Evolutionary conservation across 35 echinoderm and acorn worm species (phyloP).

Genomic region (Lytechinus pictus): DNA sequence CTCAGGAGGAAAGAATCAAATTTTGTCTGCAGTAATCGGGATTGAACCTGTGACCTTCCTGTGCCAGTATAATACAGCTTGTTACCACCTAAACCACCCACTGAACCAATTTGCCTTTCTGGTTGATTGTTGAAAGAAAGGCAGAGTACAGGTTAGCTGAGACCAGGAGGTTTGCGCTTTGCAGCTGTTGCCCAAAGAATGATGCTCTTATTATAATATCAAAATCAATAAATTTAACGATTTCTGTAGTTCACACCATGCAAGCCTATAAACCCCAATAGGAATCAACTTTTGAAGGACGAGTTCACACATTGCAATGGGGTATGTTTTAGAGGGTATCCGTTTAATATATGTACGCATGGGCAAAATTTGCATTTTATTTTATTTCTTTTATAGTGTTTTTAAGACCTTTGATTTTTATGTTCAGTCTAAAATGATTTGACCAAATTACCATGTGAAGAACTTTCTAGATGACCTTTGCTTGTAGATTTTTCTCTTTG

Average conservation of each 20-base stretch:
- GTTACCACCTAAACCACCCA: neutral
- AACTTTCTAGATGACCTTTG: too few relatives aligned
- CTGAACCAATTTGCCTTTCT: neutral
- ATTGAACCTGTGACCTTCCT: neutral
- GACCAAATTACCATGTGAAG: too few relatives aligned
- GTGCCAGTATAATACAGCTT: too few relatives aligned
- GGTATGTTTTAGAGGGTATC: neutral
- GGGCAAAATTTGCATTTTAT: neutral
- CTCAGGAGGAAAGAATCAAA: too few relatives aligned
- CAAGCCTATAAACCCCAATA: neutral
- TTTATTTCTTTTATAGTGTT: too few relatives aligned
- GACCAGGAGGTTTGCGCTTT: neutral
- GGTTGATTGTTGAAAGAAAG: neutral
- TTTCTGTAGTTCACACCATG: neutral
- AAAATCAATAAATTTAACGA: constrained; percentile 6
- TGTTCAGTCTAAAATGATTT: too few relatives aligned
- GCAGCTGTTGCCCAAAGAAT: neutral
- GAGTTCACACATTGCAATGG: neutral
- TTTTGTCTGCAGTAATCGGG: neutral
- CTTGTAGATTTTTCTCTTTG: too few relatives aligned
- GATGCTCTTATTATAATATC: constrained; percentile 3
- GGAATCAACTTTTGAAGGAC: neutral
- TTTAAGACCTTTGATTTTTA: too few relatives aligned
- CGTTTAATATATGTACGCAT: neutral
- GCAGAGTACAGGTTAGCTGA: neutral